Evolutionary conservation across 1,140 invertebrate species (phyloP).

Genomic region (Apis cerana): DNA sequence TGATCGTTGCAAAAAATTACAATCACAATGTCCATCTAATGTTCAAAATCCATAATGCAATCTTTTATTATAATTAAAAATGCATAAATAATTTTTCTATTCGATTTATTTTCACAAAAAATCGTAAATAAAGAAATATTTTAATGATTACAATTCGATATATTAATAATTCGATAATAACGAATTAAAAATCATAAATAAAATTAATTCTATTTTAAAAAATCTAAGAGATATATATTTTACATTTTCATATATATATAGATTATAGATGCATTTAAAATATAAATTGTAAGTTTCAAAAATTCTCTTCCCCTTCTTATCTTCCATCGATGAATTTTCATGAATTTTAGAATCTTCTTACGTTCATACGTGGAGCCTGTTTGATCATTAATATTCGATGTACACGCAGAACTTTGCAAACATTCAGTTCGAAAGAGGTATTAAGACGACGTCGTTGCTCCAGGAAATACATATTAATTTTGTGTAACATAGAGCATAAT

Average conservation of each 20-base stretch:
- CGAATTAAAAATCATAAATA: not conserved
- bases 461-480: slow-evolving; percentile 29
- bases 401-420: slow-evolving; percentile 7
- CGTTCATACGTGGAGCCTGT: not conserved
- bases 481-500: not conserved
- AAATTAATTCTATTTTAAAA: not conserved
- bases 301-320: not conserved
- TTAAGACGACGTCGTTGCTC: not conserved
- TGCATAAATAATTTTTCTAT: too few species aligned
- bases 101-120: too few species aligned
- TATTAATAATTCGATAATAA: not conserved
- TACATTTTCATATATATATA: too few species aligned
- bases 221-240: too few species aligned
- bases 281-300: too few species aligned
- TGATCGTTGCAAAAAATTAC: not conserved
- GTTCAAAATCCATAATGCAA: not conserved
- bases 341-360: slow-evolving; percentile 24
- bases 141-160: too few species aligned
- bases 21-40: not conserved
- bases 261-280: too few species aligned
- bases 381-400: slow-evolving; percentile 30
- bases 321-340: slow-evolving; percentile 20
- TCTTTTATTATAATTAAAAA: too few species aligned
- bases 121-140: too few species aligned
- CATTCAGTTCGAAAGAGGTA: not conserved